A percentile compares a stretch with the other conserved stretches of the same genome.
Conservation (phyloP, 2,888 invertebrate genomes). For the Epistrophe eligans region DNA sequence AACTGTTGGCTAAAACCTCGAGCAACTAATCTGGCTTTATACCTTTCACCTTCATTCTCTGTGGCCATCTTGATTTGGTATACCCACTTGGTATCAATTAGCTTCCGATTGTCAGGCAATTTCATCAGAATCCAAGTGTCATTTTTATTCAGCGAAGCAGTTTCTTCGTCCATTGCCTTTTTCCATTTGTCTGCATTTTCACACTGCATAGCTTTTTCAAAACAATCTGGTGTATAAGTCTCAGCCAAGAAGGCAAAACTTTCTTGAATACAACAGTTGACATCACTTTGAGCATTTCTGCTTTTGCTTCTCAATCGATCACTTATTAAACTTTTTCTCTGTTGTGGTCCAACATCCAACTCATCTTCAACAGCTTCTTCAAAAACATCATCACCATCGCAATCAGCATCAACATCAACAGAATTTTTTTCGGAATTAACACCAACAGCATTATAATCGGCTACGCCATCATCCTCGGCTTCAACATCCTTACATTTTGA, state of each 20-base stretch:
- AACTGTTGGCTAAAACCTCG: too few relatives aligned
- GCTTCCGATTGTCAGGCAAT: constrained; percentile 28
- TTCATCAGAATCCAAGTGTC: constrained; percentile 66
- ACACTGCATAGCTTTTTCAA: constrained; percentile 53
- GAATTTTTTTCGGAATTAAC: too few relatives aligned
- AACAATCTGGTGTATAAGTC: constrained; percentile 36
- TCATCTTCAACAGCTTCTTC: constrained; percentile 29
- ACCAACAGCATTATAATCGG: too few relatives aligned
- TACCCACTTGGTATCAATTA: too few relatives aligned
- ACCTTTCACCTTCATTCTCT: too few relatives aligned
- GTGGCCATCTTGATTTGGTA: too few relatives aligned
- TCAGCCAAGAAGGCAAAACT: constrained; percentile 40
- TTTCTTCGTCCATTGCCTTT: constrained; percentile 46
- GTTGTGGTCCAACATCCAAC: not conserved
- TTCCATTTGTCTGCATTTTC: constrained; percentile 27
- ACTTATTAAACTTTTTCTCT: constrained; percentile 2
- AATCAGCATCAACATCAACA: not conserved
- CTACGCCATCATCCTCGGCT: not conserved
- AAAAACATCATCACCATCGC: constrained; percentile 9
- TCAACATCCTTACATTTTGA: too few relatives aligned
- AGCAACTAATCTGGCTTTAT: too few relatives aligned
- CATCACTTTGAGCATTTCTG: constrained; percentile 18
- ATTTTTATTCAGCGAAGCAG: constrained; percentile 58
- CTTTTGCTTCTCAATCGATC: constrained; percentile 36
- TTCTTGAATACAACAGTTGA: constrained; percentile 32